These are phyloP conservation scores for Trogon melanurus DNA, from an alignment of 2,113 vertebrate genomes.

Conservation along the genomic window DNA sequence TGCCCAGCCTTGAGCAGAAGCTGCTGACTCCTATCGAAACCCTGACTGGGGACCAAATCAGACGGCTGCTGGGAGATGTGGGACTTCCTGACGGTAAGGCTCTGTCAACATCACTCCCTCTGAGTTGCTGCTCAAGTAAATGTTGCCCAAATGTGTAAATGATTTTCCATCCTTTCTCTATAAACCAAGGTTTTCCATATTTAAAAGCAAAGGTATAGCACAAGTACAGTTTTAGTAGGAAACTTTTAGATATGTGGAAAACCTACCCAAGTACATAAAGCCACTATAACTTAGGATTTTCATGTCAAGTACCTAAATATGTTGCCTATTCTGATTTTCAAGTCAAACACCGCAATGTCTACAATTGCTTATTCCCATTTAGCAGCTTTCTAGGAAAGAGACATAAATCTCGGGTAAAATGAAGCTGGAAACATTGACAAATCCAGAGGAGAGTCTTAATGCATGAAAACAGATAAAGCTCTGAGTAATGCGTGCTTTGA, in stretches of 20 bases:
- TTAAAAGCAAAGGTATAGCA: not conserved
- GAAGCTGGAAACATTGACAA: not conserved
- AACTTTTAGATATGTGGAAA: not conserved
- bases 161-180: not conserved
- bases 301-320: not conserved
- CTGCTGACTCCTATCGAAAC: conserved; percentile 83
- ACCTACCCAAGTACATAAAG: not conserved
- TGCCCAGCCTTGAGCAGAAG: conserved; percentile 82
- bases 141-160: not conserved
- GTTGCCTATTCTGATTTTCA: not conserved
- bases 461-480: not conserved
- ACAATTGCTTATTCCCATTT: not conserved
- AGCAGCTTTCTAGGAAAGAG: not conserved
- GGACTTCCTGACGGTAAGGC: conserved; percentile 44
- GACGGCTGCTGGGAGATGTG: conserved; percentile 39
- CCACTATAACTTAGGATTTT: not conserved
- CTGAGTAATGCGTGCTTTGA: not conserved
- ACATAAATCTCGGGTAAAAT: not conserved
- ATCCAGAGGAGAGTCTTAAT: not conserved
- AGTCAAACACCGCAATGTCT: not conserved
- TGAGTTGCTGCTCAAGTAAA: not conserved
- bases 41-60: conserved; percentile 75
- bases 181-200: not conserved
- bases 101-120: not conserved
- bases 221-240: not conserved